Base-by-base conservation (phyloP, 2,113 vertebrate genomes). In the Morone saxatilis region DNA sequence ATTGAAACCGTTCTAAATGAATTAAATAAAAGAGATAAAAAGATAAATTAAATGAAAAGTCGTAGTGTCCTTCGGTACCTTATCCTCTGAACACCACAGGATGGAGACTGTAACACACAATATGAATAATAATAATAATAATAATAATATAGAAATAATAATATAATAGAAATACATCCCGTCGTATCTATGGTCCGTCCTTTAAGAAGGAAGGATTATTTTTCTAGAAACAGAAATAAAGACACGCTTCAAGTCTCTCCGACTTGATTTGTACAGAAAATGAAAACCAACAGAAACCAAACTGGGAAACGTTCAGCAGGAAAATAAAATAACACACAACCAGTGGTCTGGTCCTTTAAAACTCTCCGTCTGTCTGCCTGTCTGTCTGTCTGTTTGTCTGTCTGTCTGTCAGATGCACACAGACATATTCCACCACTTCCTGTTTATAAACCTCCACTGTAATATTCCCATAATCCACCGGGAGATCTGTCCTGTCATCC, bases 401-500 rank as follows among this genome's bases (percentile, higher is more conserved):
- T 36, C 54, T 14, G 20, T 13, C 63, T 41, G 25, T 41, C 70
- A 56, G n/a, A 12, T 1, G 7, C 45, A 25, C 31, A 7, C 0
- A 31, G 31, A 54, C 41, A 57, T 77, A 47, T 47, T 4, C 13
- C 5, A 14, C 7, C 66, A 66, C 68, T 14, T 77, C 80, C 71
- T 72, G 71, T 70, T 72, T 40, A 0, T 10, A 25, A 61, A 20
- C 54, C 67, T 40, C 41, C 31, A 0, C 60, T 2, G 36, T 79
- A 76, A 75, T 71, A 80, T 56, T 72, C 78, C 71, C 74, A 78
- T 38, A 63, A 80, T 80, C 48, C 78, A 45, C 6, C 3, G 31
- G 31, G 69, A 70, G 45, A 68, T 47, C 60, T 6, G 45, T 66
- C 61, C 84, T 71, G 78, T 88, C 70, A 72, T 13, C 40, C 59